Percentiles rank a stretch among this genome's conserved stretches.
These are phyloP conservation scores for Tangara arthus DNA, from an alignment of 2,797 vertebrate species.

Conservation along the genomic window DNA sequence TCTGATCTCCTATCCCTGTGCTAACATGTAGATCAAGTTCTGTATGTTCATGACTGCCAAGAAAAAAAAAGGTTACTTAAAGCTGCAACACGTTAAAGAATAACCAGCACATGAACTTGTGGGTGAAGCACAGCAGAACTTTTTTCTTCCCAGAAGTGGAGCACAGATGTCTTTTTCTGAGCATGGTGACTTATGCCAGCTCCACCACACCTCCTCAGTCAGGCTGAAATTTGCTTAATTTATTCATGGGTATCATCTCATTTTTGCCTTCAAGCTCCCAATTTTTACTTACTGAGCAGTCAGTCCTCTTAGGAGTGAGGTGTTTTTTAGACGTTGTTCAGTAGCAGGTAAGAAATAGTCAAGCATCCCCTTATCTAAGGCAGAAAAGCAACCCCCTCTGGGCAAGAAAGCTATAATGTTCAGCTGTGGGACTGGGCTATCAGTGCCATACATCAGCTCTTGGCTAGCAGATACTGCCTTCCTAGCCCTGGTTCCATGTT, in stretches of 20 bases:
- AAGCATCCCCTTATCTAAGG: not conserved
- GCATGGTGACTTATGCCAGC: not conserved
- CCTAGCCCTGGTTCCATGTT: not conserved
- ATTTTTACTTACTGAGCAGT: not conserved
- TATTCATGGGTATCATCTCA: not conserved
- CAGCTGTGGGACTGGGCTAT: not conserved
- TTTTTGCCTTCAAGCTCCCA: constrained; percentile 17
- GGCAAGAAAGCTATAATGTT: not conserved
- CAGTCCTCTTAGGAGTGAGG: not conserved
- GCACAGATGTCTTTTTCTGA: not conserved
- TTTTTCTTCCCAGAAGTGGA: not conserved
- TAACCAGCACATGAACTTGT: not conserved
- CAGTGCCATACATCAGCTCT: not conserved
- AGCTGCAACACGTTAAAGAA: not conserved
- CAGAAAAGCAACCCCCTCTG: not conserved
- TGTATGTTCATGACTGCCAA: not conserved
- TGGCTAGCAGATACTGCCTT: not conserved
- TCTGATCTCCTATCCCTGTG: not conserved
- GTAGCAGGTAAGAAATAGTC: not conserved
- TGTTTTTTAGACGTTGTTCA: not conserved
- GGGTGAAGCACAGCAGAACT: not conserved
- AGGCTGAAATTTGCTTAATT: not conserved
- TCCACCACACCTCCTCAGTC: not conserved
- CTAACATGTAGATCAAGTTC: not conserved
- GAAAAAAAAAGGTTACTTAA: not conserved